phyloP scores from a whole-genome alignment of 2,888 invertebrate species.

The Tenthredo mesomela region DNA sequence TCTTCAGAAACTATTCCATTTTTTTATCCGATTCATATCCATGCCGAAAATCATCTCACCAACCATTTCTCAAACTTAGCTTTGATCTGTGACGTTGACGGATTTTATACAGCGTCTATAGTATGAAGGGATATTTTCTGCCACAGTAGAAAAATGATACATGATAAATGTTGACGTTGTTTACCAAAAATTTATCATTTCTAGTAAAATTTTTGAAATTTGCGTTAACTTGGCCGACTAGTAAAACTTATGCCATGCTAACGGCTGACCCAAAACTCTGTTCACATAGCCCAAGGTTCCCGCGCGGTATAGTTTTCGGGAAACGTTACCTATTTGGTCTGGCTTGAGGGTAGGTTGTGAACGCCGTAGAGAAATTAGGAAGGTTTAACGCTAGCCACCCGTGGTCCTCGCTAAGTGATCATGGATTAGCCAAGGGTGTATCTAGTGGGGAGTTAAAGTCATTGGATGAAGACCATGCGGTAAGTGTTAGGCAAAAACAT shows the following conservation, averaged over 20 bases:
- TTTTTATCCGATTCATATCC: neutral
- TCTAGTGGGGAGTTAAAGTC: slow-evolving; percentile 51
- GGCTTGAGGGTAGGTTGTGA: slow-evolving; percentile 27
- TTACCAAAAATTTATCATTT: neutral
- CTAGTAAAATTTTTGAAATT: neutral
- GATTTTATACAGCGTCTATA: neutral
- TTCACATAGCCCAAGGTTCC: slow-evolving; percentile 5
- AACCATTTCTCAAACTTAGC: neutral
- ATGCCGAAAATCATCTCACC: neutral
- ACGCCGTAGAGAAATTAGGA: slow-evolving; percentile 62
- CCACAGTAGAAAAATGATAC: neutral
- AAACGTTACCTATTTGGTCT: slow-evolving; percentile 21
- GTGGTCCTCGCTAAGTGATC: slow-evolving; percentile 70
- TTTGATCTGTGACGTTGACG: neutral
- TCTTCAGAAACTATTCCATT: neutral
- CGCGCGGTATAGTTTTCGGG: slow-evolving; percentile 6
- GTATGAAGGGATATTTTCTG: neutral
- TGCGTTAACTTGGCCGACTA: neutral
- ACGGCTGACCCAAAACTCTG: slow-evolving; percentile 14
- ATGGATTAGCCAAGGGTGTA: slow-evolving; percentile 67
- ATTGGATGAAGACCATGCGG: slow-evolving; percentile 33
- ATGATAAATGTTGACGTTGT: neutral
- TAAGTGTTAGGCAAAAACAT: slow-evolving; percentile 62
- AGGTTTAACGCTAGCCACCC: slow-evolving; percentile 72
- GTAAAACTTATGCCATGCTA: slow-evolving; percentile 8